Conservation (phyloP, 2,113 vertebrate species). For the Spheniscus mendiculus region DNA sequence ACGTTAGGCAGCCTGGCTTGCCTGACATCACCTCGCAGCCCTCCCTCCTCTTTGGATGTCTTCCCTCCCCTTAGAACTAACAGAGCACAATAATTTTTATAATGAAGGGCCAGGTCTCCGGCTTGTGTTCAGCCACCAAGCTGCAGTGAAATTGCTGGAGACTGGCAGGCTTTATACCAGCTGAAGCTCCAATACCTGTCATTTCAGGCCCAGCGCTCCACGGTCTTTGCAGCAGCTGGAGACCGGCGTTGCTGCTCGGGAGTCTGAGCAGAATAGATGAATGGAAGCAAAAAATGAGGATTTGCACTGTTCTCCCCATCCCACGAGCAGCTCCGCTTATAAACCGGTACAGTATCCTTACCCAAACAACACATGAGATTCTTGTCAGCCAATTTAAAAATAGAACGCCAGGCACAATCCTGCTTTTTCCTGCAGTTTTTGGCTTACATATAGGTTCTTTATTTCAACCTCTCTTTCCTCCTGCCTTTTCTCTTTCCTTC, state of each 20-base stretch:
- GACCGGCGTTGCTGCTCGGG: not conserved
- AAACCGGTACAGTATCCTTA: not conserved
- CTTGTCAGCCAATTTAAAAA: not conserved
- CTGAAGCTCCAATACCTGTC: not conserved
- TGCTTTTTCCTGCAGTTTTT: not conserved
- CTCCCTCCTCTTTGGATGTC: not conserved
- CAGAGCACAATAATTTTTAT: not conserved
- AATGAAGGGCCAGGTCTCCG: not conserved
- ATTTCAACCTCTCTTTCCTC: not conserved
- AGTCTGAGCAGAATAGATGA: not conserved
- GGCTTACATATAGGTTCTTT: not conserved
- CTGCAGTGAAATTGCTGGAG: not conserved
- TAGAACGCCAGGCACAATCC: not conserved
- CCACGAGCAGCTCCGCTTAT: not conserved
- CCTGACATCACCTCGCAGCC: not conserved
- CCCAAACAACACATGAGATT: not conserved
- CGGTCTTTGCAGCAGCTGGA: not conserved
- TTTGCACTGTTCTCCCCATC: not conserved
- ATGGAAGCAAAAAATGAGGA: not conserved
- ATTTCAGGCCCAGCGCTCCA: not conserved
- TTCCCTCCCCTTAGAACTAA: not conserved
- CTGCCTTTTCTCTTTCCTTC: accelerated
- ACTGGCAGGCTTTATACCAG: not conserved
- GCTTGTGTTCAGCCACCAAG: not conserved
- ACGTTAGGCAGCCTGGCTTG: accelerated